A percentile compares a stretch with the other conserved stretches of the same genome.
phyloP scores from a whole-genome alignment of 2,888 invertebrate species.

The Drosophila multiciliata region DNA sequence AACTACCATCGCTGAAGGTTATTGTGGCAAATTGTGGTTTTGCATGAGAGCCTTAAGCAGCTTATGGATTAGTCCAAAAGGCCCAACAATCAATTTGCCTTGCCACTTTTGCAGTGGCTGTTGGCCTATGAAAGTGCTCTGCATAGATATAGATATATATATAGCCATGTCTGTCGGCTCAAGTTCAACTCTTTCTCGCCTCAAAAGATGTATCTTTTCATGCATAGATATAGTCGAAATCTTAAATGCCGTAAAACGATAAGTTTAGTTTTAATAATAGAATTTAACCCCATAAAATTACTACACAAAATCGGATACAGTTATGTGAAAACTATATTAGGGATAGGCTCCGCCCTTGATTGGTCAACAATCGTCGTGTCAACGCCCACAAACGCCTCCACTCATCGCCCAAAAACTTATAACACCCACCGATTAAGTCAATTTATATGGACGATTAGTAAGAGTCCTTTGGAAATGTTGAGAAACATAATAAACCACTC shows the following conservation, averaged over 20 bases:
- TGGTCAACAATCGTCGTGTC: neutral
- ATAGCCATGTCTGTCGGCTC: neutral
- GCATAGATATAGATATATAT: neutral
- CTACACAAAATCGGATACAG: neutral
- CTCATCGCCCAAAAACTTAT: neutral
- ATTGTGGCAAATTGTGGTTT: constrained; percentile 68
- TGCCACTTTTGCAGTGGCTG: constrained; percentile 6
- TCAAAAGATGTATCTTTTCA: neutral
- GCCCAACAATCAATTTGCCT: constrained; percentile 23
- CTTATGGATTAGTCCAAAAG: constrained; percentile 56
- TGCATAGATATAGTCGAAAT: neutral
- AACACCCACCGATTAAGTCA: neutral
- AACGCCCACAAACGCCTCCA: neutral
- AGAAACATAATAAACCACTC: too few species aligned
- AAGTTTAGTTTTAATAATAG: neutral
- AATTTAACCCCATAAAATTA: neutral
- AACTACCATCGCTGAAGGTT: constrained; percentile 62
- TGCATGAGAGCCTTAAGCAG: constrained; percentile 67
- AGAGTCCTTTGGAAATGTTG: neutral
- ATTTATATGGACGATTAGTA: neutral
- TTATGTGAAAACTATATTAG: neutral
- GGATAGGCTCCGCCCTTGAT: neutral
- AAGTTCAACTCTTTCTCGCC: constrained; percentile 13
- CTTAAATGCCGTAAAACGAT: neutral
- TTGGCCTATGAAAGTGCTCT: constrained; percentile 2